Evolutionary conservation across 2,113 vertebrate species (phyloP).

Genomic region (Oryzias woworae): DNA sequence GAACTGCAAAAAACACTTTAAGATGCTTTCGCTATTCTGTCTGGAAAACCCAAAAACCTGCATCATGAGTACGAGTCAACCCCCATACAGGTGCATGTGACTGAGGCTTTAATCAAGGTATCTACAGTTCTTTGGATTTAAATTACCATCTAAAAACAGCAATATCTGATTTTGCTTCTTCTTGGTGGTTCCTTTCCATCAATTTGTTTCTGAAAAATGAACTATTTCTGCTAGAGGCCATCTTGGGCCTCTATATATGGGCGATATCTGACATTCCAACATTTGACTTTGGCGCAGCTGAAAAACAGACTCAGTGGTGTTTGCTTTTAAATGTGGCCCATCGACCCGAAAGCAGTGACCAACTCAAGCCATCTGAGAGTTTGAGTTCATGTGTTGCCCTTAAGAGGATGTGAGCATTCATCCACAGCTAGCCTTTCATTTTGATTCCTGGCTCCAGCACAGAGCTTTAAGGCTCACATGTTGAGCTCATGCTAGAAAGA

Average conservation of each 20-base stretch:
- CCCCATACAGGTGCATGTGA: too few relatives aligned
- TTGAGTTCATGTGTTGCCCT: conserved; percentile 9
- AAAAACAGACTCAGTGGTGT: conserved; percentile 13
- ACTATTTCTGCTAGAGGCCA: too few relatives aligned
- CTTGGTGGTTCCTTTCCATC: too few relatives aligned
- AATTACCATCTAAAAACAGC: too few relatives aligned
- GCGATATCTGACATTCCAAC: conserved; percentile 12
- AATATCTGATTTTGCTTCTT: too few relatives aligned
- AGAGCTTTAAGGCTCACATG: conserved; percentile 20
- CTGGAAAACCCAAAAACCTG: too few relatives aligned
- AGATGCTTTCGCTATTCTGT: too few relatives aligned
- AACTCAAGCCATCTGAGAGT: conserved; percentile 13
- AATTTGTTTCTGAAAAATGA: too few relatives aligned
- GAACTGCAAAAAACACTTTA: too few relatives aligned
- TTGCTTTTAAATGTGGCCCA: conserved; percentile 33
- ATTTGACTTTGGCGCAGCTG: conserved; percentile 6
- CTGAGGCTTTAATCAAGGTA: too few relatives aligned
- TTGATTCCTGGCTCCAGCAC: conserved; percentile 10
- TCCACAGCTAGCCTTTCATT: conserved; percentile 11
- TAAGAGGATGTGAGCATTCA: conserved; percentile 20
- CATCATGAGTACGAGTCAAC: too few relatives aligned
- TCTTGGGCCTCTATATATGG: background rate
- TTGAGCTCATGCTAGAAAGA: conserved; percentile 8
- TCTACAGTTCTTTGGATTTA: too few relatives aligned
- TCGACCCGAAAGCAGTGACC: conserved; percentile 7